Conservation (phyloP, 2,113 vertebrate species). For the Amazona guildingii region DNA sequence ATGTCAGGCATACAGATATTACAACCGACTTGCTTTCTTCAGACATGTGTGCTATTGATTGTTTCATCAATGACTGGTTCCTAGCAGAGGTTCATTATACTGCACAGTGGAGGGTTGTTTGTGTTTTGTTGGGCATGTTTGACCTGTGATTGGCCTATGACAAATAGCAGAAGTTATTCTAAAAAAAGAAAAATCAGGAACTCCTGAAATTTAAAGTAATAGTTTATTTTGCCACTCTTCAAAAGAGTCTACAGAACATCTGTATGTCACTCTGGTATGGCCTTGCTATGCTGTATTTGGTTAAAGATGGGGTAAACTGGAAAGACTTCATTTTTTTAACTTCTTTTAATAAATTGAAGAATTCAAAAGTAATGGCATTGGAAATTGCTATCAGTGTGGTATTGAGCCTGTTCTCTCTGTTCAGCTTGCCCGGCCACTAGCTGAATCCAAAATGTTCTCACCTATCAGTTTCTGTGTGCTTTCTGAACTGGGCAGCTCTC, state of each 20-base stretch:
- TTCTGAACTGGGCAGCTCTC: not conserved
- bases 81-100: not conserved
- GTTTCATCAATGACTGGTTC: not conserved
- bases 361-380: not conserved
- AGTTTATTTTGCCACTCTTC: not conserved
- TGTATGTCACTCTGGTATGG: not conserved
- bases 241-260: not conserved
- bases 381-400: not conserved
- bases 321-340: not conserved
- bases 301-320: not conserved
- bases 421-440: not conserved
- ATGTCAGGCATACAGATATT: not conserved
- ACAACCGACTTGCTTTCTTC: not conserved
- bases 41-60: constrained; percentile 28
- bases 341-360: not conserved
- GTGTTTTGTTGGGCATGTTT: not conserved
- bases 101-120: not conserved
- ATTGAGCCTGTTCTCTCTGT: not conserved
- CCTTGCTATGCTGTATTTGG: not conserved
- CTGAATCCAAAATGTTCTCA: not conserved
- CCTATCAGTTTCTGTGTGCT: not conserved
- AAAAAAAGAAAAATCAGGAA: not conserved
- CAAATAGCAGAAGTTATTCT: not conserved
- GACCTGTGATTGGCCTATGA: not conserved
- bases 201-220: not conserved